These are phyloP conservation scores for Allygus modestus DNA, from an alignment of 2,888 invertebrate genomes.

Conservation along the genomic window DNA sequence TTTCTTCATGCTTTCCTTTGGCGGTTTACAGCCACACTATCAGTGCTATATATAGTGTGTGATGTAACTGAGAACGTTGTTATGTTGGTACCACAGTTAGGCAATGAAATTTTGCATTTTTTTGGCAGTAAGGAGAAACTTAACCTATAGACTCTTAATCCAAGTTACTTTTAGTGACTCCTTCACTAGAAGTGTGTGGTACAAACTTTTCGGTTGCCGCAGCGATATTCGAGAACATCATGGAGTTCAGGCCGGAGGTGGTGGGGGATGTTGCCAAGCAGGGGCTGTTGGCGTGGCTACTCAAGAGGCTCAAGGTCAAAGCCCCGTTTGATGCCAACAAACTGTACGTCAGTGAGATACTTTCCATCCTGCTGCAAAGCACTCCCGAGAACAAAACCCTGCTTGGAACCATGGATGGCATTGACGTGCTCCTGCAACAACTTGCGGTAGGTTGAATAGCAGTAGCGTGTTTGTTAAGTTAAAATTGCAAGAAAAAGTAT, in stretches of 20 bases:
- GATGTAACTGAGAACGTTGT: too few relatives aligned
- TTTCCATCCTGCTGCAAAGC: slow-evolving; percentile 96
- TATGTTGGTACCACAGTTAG: too few relatives aligned
- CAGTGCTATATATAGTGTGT: too few relatives aligned
- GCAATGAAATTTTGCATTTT: too few relatives aligned
- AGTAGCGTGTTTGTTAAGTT: neutral
- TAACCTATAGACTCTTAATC: too few relatives aligned
- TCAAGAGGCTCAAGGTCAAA: slow-evolving; percentile 93
- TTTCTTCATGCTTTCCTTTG: too few relatives aligned
- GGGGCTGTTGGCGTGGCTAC: slow-evolving; percentile 93
- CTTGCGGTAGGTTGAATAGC: slow-evolving; percentile 84
- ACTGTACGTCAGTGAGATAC: slow-evolving; percentile 95
- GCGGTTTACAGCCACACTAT: too few relatives aligned
- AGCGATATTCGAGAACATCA: slow-evolving; percentile 96
- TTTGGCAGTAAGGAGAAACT: too few relatives aligned
- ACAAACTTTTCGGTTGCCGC: slow-evolving; percentile 69
- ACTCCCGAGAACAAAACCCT: slow-evolving; percentile 88
- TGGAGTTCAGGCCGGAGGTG: slow-evolving; percentile 92
- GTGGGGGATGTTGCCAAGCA: slow-evolving; percentile 92
- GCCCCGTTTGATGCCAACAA: slow-evolving; percentile 96
- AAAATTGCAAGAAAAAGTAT: too few relatives aligned
- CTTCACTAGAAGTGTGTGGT: too few relatives aligned
- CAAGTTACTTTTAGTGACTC: too few relatives aligned
- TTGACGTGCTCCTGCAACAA: slow-evolving; percentile 97
- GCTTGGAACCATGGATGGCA: slow-evolving; percentile 96